These are phyloP conservation scores for Chondrosia reniformis DNA, from an alignment of 37 sponge, comb jelly and placozoan genomes.

Conservation along the genomic window DNA sequence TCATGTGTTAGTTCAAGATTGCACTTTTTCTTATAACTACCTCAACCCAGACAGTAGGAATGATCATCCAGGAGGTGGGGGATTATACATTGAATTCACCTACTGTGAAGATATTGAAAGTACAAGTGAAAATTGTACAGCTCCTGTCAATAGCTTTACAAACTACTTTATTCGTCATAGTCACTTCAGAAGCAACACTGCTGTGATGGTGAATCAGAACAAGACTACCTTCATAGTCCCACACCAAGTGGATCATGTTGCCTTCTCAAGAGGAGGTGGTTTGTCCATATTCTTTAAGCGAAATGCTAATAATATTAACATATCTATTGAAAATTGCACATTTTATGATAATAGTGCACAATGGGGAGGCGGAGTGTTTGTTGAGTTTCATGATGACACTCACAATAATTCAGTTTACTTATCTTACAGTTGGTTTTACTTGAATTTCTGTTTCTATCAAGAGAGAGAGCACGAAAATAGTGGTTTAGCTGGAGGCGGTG, in stretches of 20 bases:
- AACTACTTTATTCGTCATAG: too few species aligned
- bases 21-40: constrained; percentile 20
- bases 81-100: constrained; percentile 46
- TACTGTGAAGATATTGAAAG: too few species aligned
- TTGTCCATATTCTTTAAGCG: constrained; percentile 48
- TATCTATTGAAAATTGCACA: constrained; percentile 20
- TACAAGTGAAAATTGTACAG: too few species aligned
- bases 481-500: constrained; percentile 39
- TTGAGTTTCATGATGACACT: constrained; percentile 43
- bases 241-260: constrained; percentile 15
- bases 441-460: too few species aligned
- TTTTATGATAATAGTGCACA: constrained; percentile 16
- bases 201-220: neutral
- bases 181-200: too few species aligned
- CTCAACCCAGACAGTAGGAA: neutral
- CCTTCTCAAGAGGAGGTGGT: constrained; percentile 53
- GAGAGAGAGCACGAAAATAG: too few species aligned
- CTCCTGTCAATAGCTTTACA: too few species aligned
- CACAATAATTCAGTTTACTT: too few species aligned
- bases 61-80: constrained; percentile 32
- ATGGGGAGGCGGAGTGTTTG: constrained; percentile 47
- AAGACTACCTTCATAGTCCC: constrained; percentile 3
- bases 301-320: neutral
- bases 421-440: too few species aligned
- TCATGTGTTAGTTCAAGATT: constrained; percentile 6